Percentiles rank a stretch among this genome's conserved stretches.
Evolutionary conservation across 2,113 vertebrate genomes (phyloP).

Genomic region (Engraulis encrasicolus): DNA sequence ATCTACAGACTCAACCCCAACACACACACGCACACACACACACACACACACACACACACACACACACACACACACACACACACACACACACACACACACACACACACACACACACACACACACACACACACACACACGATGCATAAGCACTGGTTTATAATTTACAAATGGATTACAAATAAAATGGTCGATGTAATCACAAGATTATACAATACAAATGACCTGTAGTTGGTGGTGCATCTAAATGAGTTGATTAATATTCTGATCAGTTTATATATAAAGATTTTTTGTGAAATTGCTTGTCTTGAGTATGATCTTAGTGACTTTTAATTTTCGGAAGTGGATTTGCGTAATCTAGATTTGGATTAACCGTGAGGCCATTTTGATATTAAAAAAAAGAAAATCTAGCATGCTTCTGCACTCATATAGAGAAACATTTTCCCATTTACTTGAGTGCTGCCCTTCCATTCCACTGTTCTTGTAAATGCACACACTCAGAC

Average conservation of each 20-base stretch:
- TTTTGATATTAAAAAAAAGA: neutral
- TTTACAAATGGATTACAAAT: neutral
- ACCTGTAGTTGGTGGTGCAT: no score
- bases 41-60: no score
- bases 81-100: no score
- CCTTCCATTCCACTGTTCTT: neutral
- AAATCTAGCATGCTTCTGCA: neutral
- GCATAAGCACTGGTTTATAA: neutral
- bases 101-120: neutral
- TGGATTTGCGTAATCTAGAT: neutral
- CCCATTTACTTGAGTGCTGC: neutral
- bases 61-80: no score
- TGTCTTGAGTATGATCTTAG: neutral
- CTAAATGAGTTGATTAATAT: neutral
- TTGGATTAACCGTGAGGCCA: neutral
- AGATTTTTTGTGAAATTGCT: neutral
- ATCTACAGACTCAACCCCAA: no score
- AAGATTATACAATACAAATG: neutral
- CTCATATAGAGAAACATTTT: neutral
- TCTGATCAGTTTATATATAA: neutral
- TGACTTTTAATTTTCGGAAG: neutral
- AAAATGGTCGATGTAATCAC: neutral
- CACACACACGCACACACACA: no score
- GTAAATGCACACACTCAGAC: neutral
- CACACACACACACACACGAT: slow-evolving; percentile 5